phyloP scores from a whole-genome alignment of 2,797 vertebrate genomes.

The Xenopus petersii region DNA sequence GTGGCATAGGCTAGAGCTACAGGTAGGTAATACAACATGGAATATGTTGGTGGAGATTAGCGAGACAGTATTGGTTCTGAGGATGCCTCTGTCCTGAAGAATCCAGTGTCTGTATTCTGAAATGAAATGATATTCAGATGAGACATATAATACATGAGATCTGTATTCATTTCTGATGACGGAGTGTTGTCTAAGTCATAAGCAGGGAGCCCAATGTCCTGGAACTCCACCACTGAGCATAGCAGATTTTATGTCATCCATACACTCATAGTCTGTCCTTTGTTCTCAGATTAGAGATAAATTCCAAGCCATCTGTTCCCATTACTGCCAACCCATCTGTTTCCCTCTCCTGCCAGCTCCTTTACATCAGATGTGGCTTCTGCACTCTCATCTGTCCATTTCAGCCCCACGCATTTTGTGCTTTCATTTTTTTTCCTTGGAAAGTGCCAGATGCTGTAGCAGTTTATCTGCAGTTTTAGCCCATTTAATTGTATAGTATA shows the following conservation, averaged over 20 bases:
- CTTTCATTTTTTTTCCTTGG: not conserved
- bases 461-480: slow-evolving; percentile 1
- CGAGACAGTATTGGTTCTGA: not conserved
- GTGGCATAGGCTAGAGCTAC: not conserved
- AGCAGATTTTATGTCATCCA: not conserved
- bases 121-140: not conserved
- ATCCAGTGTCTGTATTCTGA: not conserved
- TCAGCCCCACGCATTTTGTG: slow-evolving; percentile 10
- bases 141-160: not conserved
- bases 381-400: slow-evolving; percentile 11
- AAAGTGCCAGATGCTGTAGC: slow-evolving; percentile 11
- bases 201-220: not conserved
- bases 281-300: slow-evolving; percentile 19
- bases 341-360: slow-evolving; percentile 10
- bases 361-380: slow-evolving; percentile 20
- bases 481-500: not conserved
- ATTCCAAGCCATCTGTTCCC: slow-evolving; percentile 46
- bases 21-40: not conserved
- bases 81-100: not conserved
- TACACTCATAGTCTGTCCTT: slow-evolving; percentile 14
- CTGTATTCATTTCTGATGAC: not conserved
- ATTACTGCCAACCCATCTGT: slow-evolving; percentile 47
- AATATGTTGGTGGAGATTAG: not conserved
- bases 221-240: not conserved
- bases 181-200: not conserved